Conservation (phyloP, 92 coral and sea anemone species). For the Palythoa heliodiscus region DNA sequence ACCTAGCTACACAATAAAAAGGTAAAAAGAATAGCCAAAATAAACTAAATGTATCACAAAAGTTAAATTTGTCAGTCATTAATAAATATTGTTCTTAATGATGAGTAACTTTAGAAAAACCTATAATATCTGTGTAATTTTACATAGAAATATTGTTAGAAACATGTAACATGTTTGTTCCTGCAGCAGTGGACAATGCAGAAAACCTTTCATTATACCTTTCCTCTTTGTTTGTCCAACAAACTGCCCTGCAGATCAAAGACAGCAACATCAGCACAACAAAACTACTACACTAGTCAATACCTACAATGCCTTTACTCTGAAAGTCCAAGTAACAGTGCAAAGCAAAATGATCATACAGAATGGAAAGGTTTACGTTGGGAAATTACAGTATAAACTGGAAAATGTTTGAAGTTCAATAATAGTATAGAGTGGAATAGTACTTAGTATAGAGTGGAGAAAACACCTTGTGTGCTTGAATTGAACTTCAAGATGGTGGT, state of each 20-base stretch:
- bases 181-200: conserved; percentile 32
- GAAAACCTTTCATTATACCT: conserved; percentile 2
- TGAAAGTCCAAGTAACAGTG: too few relatives aligned
- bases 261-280: conserved; percentile 34
- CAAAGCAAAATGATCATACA: too few relatives aligned
- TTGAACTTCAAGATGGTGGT: too few relatives aligned
- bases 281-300: neutral
- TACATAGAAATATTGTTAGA: neutral
- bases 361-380: too few relatives aligned
- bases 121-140: neutral
- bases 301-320: neutral
- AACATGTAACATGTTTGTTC: neutral
- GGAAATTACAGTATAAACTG: too few relatives aligned
- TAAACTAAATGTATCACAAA: neutral
- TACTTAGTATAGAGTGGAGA: too few relatives aligned
- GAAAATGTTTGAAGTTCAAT: too few relatives aligned
- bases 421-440: too few relatives aligned
- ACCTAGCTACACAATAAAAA: neutral
- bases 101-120: neutral
- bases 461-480: too few relatives aligned
- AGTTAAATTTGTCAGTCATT: neutral
- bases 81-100: neutral
- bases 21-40: neutral
- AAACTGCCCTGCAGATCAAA: conserved; percentile 33
- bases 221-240: conserved; percentile 41